Percentiles rank a stretch among this genome's conserved stretches.
Conservation (phyloP, 30 jellyfish, hydroid and myxozoan genomes). For the Chrysaora quinquecirrha region DNA sequence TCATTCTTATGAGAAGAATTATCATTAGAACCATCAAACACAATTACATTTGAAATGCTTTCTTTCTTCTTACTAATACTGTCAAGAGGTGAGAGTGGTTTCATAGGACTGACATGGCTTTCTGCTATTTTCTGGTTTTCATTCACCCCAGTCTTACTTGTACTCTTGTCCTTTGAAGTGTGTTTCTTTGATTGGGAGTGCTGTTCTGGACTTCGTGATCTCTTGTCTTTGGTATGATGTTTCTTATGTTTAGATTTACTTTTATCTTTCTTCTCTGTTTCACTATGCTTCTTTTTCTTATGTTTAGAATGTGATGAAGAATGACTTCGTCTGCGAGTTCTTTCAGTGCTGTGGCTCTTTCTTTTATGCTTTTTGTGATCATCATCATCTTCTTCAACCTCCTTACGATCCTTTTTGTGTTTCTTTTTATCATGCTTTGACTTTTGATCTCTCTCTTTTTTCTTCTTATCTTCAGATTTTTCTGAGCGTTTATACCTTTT, state of each 20-base stretch:
- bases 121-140: too few species aligned
- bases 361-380: background rate
- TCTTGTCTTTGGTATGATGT: background rate
- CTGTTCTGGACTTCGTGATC: background rate
- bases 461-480: slow-evolving; percentile 13
- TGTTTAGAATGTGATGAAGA: background rate
- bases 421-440: slow-evolving; percentile 11
- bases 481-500: slow-evolving; percentile 28
- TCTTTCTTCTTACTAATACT: too few species aligned
- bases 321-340: background rate
- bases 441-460: background rate
- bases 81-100: too few species aligned
- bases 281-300: slow-evolving; percentile 3
- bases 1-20: too few species aligned
- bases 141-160: too few species aligned
- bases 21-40: too few species aligned
- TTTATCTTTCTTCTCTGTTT: slow-evolving; percentile 3
- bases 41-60: too few species aligned
- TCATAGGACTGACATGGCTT: too few species aligned
- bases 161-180: background rate
- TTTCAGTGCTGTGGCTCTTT: too few species aligned
- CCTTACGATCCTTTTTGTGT: slow-evolving; percentile 12
- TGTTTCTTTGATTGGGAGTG: background rate
- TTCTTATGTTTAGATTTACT: background rate
- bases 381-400: background rate